A percentile compares a stretch with the other conserved stretches of the same genome.
phyloP scores from a whole-genome alignment of 2,797 vertebrate genomes.

The Podarcis lilfordi region DNA sequence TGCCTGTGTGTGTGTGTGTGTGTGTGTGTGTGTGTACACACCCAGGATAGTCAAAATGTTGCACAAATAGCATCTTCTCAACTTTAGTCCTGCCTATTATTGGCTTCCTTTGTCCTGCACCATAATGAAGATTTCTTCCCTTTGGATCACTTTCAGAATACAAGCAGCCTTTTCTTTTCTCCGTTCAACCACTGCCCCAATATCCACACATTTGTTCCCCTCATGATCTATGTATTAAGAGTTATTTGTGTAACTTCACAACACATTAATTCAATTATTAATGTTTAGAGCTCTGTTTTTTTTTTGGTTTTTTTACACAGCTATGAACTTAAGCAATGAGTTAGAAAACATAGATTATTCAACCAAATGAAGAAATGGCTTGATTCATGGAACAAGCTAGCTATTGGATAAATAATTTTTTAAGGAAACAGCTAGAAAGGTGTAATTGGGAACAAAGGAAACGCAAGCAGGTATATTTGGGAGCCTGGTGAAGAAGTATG shows the following conservation, averaged over 20 bases:
- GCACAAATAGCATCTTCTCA: not conserved
- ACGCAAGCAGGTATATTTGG: not conserved
- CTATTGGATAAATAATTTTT: not conserved
- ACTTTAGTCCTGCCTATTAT: not conserved
- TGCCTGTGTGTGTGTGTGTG: not conserved
- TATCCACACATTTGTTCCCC: not conserved
- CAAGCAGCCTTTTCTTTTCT: conserved; percentile 19
- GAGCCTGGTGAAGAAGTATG: not conserved
- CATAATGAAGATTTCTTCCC: not conserved
- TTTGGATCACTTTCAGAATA: not conserved
- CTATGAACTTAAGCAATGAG: conserved; percentile 9
- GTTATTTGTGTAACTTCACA: conserved; percentile 22
- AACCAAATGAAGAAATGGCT: not conserved
- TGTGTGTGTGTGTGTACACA: not conserved
- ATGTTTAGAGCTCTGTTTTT: not conserved
- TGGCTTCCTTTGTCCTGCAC: not conserved
- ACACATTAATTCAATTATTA: conserved; percentile 17
- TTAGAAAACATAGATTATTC: not conserved
- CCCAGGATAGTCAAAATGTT: not conserved
- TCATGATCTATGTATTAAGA: not conserved
- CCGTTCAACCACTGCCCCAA: not conserved
- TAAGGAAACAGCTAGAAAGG: not conserved
- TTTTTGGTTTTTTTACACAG: not conserved
- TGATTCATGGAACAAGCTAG: not conserved
- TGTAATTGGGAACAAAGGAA: not conserved